Evolutionary conservation across 2,888 invertebrate species (phyloP), one percentile per base, ranked within the genome.

Genomic region (Copidosoma aretas): DNA sequence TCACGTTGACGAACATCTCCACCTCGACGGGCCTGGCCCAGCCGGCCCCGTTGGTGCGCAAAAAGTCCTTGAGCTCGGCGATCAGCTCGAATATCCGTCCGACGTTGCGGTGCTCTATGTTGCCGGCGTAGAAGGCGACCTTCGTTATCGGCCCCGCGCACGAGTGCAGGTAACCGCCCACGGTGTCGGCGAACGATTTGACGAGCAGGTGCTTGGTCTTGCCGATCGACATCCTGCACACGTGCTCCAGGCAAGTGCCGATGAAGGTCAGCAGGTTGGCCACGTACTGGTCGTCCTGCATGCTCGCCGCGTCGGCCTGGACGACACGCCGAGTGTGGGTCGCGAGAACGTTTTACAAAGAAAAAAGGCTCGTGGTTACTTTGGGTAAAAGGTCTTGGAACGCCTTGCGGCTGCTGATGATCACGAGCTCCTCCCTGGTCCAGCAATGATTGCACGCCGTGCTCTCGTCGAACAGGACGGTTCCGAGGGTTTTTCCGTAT

Each of bases 91-190:
- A 86, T 1, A 90, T 77, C 75, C 86, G 87, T n/a, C 85, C 77
- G 24, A 88, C 86, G 58, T 87, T 87, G 0, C 84, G 80, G 77
- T 86, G 87, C 52, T 87, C 85, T 1, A 90, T 82, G 15, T 86
- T 85, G 0, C 91, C 91, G 8, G 88, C 87, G 73, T 91, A 91
- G 80, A 86, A 91, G 0, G 88, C 86, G 58, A 86, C 85, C 75
- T 88, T 89, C 0, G 88, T 86, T 0, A 88, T 79, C 0, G 91
- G 91, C 15, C 90, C 76, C 14, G 89, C 84, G 79, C 87, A 87
- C 57, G 86, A 84, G 75, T 88, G 87, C 25, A 91, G 80, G 76
- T 89, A 90, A 17, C 90, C 90, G 51, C 90, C 90, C 74, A 87
- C 75, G 54, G 82, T 83, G 73, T 87, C 88, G 10, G 86, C 86